Evolutionary conservation across 1,140 invertebrate species (phyloP).

Genomic region (Sitophilus oryzae): DNA sequence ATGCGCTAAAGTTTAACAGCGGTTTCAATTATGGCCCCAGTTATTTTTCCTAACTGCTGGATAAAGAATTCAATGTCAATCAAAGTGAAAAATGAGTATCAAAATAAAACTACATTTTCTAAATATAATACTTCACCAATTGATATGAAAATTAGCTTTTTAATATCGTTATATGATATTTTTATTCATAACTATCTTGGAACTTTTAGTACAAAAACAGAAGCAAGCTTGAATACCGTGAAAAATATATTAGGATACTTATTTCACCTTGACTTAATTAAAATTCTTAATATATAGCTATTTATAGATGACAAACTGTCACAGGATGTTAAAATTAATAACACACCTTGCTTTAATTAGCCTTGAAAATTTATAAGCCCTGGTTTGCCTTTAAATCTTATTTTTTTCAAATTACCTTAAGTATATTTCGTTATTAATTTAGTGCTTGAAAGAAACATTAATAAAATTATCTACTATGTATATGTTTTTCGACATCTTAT

Average conservation of each 20-base stretch:
- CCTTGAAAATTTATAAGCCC: not conserved
- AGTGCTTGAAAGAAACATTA: not conserved
- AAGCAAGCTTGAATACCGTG: too few relatives aligned
- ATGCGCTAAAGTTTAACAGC: conserved; percentile 17
- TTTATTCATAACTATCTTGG: too few relatives aligned
- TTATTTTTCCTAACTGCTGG: conserved; percentile 8
- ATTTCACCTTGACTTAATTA: not conserved
- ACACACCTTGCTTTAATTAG: not conserved
- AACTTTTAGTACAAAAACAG: too few relatives aligned
- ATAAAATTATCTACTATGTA: not conserved
- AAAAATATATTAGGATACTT: too few relatives aligned
- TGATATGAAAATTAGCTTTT: too few relatives aligned
- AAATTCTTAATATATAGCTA: not conserved
- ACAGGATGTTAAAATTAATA: not conserved
- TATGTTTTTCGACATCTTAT: not conserved
- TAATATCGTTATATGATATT: too few relatives aligned
- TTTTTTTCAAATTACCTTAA: not conserved
- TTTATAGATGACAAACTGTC: not conserved
- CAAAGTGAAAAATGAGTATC: not conserved
- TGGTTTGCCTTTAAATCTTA: not conserved
- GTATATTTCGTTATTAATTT: not conserved
- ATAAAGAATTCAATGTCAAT: not conserved
- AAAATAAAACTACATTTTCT: too few relatives aligned
- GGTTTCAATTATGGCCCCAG: conserved; percentile 17
- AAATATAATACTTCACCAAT: too few relatives aligned